Evolutionary conservation across 2,113 vertebrate genomes (phyloP), one percentile per base, ranked within the genome.

Genomic region (Ameiurus melas): DNA sequence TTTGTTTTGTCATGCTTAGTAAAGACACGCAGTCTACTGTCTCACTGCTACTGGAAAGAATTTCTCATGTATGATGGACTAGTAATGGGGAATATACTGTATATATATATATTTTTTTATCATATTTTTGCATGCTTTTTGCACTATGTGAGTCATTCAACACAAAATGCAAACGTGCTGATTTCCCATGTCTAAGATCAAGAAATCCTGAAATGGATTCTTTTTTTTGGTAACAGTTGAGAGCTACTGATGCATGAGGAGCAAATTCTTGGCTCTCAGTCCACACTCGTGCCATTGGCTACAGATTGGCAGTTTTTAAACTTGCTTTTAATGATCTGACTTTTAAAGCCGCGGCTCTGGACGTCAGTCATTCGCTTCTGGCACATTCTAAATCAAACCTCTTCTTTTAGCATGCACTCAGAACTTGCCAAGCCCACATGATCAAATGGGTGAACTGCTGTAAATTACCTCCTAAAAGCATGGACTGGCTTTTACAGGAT

Each of bases 301-400:
- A 39, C 39, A 75, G 60, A 78, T 83, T 82, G 84, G 80, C 22
- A 51, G 58, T 64, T 36, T 83, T 43, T 83, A 81, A 64, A 84
- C 60, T 58, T 85, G 84, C 60, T 90, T 85, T 77, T 75, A 71
- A 78, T 87, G 77, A 85, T 90, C 57, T 83, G 22, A 83, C 47
- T 73, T 57, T 78, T 79, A 73, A 66, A 66, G 64, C 60, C 51
- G 6, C 43, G 60, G 86, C 86, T 66, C 62, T 68, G 68, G 47
- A 58, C 27, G 39, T 83, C 36, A 12, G 13, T 75, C 83, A 60
- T 73, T 85, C 13, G 68, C 82, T 39, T 75, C 43, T 58, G 79
- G 70, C 77, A 71, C 57, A 19, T 84, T 82, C 22, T 62, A 83
- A 83, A 85, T 86, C 77, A 86, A 55, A 73, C 53, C 36, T 83